Conservation (phyloP, 2,888 invertebrate species). For the Drosophila lacicola region DNA sequence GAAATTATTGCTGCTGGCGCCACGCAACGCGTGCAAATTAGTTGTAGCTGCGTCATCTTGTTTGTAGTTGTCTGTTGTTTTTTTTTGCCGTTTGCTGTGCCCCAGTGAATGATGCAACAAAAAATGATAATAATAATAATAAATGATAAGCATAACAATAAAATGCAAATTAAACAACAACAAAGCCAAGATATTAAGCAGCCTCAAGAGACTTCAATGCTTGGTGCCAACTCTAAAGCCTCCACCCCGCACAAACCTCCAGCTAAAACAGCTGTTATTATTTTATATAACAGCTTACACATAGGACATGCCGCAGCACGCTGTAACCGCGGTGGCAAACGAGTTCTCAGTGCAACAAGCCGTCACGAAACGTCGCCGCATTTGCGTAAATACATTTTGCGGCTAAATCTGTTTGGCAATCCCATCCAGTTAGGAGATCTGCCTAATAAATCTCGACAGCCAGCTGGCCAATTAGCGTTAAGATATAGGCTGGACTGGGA, state of each 20-base stretch:
- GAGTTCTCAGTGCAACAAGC: conserved; percentile 55
- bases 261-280: conserved; percentile 20
- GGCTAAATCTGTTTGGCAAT: conserved; percentile 37
- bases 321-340: conserved; percentile 40
- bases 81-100: conserved; percentile 25
- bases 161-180: conserved; percentile 68
- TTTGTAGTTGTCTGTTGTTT: conserved; percentile 19
- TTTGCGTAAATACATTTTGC: conserved; percentile 57
- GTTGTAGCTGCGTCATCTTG: conserved; percentile 39
- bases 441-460: conserved; percentile 30
- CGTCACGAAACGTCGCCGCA: conserved; percentile 20
- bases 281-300: conserved; percentile 60
- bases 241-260: too few species aligned
- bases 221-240: conserved; percentile 13
- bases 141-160: conserved; percentile 43
- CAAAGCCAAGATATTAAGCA: conserved; percentile 17
- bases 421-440: conserved; percentile 27
- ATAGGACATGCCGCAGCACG: conserved; percentile 7
- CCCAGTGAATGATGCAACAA: conserved; percentile 34
- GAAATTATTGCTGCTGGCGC: conserved; percentile 37
- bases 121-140: conserved; percentile 15
- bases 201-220: conserved; percentile 19
- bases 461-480: conserved; percentile 54
- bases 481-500: conserved; percentile 26
- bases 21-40: conserved; percentile 73